Percentiles rank a stretch among this genome's conserved stretches.
These are phyloP conservation scores for Diplolepis rosae DNA, from an alignment of 2,888 invertebrate species.

Conservation along the genomic window DNA sequence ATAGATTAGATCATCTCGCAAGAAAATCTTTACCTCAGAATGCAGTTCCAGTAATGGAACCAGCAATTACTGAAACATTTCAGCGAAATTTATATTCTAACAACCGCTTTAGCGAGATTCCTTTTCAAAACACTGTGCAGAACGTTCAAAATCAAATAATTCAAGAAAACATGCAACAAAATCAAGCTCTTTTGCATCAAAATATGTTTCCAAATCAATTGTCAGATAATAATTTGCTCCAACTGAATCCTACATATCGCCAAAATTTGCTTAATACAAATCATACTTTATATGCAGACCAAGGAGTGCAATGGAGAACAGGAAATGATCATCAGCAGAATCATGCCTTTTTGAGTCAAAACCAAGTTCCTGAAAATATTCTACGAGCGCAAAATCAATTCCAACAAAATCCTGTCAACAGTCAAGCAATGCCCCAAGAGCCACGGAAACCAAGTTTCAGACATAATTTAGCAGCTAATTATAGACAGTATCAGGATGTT, in stretches of 20 bases:
- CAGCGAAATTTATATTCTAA: constrained; percentile 54
- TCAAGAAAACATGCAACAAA: constrained; percentile 71
- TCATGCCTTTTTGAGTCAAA: constrained; percentile 50
- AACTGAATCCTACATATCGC: constrained; percentile 50
- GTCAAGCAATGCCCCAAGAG: constrained; percentile 68
- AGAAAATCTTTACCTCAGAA: constrained; percentile 58
- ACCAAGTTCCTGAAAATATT: constrained; percentile 55
- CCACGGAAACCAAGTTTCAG: constrained; percentile 58
- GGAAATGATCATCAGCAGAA: constrained; percentile 34
- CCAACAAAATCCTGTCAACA: constrained; percentile 55
- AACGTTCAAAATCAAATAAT: constrained; percentile 72
- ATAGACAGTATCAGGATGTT: constrained; percentile 55
- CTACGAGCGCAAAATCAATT: constrained; percentile 62
- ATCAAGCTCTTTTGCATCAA: constrained; percentile 61
- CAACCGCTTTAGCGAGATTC: constrained; percentile 65
- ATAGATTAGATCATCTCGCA: constrained; percentile 52
- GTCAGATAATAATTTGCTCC: constrained; percentile 52
- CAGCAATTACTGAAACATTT: constrained; percentile 56
- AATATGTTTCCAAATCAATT: constrained; percentile 60
- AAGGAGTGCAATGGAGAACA: constrained; percentile 32
- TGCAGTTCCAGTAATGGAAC: constrained; percentile 55
- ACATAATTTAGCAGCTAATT: constrained; percentile 55
- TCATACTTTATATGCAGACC: constrained; percentile 42
- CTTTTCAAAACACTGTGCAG: constrained; percentile 69
- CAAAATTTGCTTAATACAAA: constrained; percentile 50